phyloP scores from a whole-genome alignment of 2,888 invertebrate genomes.

The Bombylius major region DNA sequence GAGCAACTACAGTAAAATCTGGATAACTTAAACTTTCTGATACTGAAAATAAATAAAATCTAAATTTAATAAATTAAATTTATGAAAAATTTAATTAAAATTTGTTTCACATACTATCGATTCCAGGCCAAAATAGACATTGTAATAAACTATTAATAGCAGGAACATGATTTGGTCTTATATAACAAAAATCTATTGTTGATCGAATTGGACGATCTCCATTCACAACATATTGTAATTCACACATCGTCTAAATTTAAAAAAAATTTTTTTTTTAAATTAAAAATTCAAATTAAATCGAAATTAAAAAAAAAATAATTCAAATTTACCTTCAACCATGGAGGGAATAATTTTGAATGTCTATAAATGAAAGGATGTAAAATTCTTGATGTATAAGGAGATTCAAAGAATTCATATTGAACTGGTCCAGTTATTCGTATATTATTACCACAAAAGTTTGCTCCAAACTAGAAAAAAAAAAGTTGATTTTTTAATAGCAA shows the following conservation, averaged over 20 bases:
- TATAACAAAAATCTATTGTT: conserved; percentile 74
- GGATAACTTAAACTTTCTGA: conserved; percentile 82
- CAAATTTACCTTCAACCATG: conserved; percentile 57
- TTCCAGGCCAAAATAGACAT: conserved; percentile 84
- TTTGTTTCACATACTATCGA: conserved; percentile 65
- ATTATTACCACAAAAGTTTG: conserved; percentile 23
- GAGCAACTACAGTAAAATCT: conserved; percentile 80
- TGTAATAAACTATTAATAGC: conserved; percentile 73
- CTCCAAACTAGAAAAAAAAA: conserved; percentile 14
- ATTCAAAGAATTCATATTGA: conserved; percentile 47
- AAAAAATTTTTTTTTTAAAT: conserved; percentile 15
- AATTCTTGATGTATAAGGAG: conserved; percentile 55
- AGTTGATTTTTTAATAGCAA: no score
- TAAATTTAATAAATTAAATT: not conserved
- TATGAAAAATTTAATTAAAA: no score
- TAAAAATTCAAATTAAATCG: conserved; percentile 34
- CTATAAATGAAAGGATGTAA: conserved; percentile 76
- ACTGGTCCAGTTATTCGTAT: conserved; percentile 42
- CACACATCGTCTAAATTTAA: conserved; percentile 34
- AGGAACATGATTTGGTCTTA: conserved; percentile 76
- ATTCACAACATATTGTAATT: conserved; percentile 34
- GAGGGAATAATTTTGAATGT: conserved; percentile 50
- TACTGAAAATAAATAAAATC: conserved; percentile 40
- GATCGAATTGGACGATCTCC: conserved; percentile 38
- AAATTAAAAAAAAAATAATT: not conserved